Evolutionary conservation across 1,140 invertebrate species (phyloP).

Genomic region (Anoplolepis gracilipes): DNA sequence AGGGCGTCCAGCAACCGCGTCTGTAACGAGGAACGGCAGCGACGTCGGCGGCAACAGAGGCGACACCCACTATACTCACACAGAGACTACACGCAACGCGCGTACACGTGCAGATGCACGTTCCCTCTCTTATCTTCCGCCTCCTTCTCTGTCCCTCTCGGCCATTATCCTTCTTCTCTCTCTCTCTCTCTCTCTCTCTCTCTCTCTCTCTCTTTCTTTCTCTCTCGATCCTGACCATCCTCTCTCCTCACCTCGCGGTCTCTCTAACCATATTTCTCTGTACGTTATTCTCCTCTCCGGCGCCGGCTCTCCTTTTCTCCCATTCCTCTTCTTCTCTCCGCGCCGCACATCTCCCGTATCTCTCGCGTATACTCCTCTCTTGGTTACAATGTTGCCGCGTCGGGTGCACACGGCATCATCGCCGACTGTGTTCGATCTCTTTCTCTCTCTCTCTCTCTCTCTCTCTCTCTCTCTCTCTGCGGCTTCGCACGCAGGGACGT

Average conservation of each 20-base stretch:
- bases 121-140: slow-evolving; percentile 30
- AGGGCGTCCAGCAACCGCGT: slow-evolving; percentile 77
- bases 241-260: slow-evolving; percentile 33
- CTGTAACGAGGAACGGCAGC: slow-evolving; percentile 82
- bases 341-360: slow-evolving; percentile 59
- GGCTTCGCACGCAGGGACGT: slow-evolving; percentile 64
- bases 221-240: slow-evolving; percentile 37
- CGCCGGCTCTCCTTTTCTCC: slow-evolving; percentile 46
- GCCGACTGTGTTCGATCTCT: slow-evolving; percentile 49
- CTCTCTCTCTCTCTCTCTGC: slow-evolving; percentile 55
- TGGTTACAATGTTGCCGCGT: slow-evolving; percentile 81
- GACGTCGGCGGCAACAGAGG: slow-evolving; percentile 71
- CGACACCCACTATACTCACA: slow-evolving; percentile 77
- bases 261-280: slow-evolving; percentile 68
- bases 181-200: slow-evolving; percentile 39
- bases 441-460: no score
- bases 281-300: slow-evolving; percentile 58
- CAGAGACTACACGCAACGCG: slow-evolving; percentile 21
- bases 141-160: slow-evolving; percentile 60
- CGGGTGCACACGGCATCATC: slow-evolving; percentile 65
- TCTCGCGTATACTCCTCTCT: slow-evolving; percentile 61
- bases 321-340: slow-evolving; percentile 13
- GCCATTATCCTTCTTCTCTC: slow-evolving; percentile 43
- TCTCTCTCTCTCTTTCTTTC: slow-evolving; percentile 49
- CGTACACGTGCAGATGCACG: slow-evolving; percentile 2